Conservation (phyloP, 92 coral and sea anemone genomes). For the Porites rus region DNA sequence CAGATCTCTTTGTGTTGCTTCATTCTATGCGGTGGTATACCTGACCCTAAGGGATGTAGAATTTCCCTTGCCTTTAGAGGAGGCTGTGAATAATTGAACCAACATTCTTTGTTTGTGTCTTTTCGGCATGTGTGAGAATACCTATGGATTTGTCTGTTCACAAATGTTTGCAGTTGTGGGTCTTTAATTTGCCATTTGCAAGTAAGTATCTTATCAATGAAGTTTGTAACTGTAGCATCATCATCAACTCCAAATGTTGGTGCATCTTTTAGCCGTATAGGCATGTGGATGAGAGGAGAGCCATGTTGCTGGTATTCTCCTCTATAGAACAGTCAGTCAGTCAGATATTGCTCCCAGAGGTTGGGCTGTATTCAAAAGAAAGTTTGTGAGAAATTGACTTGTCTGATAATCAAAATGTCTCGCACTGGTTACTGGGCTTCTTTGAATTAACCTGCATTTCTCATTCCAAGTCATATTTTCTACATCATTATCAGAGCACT, state of each 20-base stretch:
- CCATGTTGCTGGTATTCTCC: background rate
- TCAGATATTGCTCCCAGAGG: too few species aligned
- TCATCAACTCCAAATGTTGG: background rate
- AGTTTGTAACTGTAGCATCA: background rate
- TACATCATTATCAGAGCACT: too few species aligned
- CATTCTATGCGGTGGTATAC: constrained; percentile 14
- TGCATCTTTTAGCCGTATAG: background rate
- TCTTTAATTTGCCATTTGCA: background rate
- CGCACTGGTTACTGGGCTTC: too few species aligned
- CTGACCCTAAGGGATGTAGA: constrained; percentile 52
- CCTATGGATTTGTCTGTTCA: too few species aligned
- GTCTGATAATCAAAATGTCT: too few species aligned
- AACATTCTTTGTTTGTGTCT: constrained; percentile 28
- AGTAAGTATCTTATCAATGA: constrained; percentile 5
- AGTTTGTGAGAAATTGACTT: too few species aligned
- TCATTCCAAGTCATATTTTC: too few species aligned
- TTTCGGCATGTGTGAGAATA: background rate
- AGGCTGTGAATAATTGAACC: constrained; percentile 55
- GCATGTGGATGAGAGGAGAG: background rate
- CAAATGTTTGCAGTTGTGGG: too few species aligned
- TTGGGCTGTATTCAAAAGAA: too few species aligned
- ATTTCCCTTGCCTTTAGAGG: constrained; percentile 45
- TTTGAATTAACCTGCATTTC: too few species aligned
- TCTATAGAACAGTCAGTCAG: too few species aligned
- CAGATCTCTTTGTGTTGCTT: constrained; percentile 39